Percentiles rank a stretch among this genome's conserved stretches.
These are phyloP conservation scores for Empis livida DNA, from an alignment of 2,888 invertebrate genomes.

Conservation along the genomic window DNA sequence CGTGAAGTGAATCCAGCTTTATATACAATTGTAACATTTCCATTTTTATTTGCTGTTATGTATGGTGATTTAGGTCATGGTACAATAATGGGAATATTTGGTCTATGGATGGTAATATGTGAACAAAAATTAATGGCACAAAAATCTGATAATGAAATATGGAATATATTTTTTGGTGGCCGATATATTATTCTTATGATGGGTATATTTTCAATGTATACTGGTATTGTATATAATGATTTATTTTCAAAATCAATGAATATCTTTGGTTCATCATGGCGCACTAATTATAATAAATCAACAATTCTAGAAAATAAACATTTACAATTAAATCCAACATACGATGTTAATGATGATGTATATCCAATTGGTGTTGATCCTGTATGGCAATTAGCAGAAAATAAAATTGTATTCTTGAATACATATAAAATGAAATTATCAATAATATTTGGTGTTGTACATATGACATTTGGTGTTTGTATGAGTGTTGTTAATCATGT, in stretches of 20 bases:
- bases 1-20: conserved; percentile 85
- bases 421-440: conserved; percentile 96
- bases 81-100: conserved; percentile 68
- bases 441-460: conserved; percentile 82
- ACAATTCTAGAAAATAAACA: conserved; percentile 38
- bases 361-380: conserved; percentile 74
- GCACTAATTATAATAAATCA: conserved; percentile 42
- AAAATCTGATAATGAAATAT: conserved; percentile 73
- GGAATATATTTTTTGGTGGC: conserved; percentile 95
- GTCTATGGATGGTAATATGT: conserved; percentile 65
- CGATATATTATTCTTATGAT: conserved; percentile 94
- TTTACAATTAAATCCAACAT: conserved; percentile 53
- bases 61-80: conserved; percentile 94
- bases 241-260: conserved; percentile 92
- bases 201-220: conserved; percentile 96
- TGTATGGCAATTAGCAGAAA: conserved; percentile 66
- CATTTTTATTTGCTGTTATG: conserved; percentile 92
- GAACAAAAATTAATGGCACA: conserved; percentile 61
- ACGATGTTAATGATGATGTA: conserved; percentile 35
- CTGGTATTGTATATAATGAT: conserved; percentile 96
- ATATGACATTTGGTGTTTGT: conserved; percentile 90
- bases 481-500: conserved; percentile 70
- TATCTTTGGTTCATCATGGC: conserved; percentile 85
- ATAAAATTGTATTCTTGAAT: conserved; percentile 90
- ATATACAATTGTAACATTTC: conserved; percentile 85